Percentiles rank a stretch among this genome's conserved stretches.
These are phyloP conservation scores for Asteroscopus sphinx DNA, from an alignment of 2,888 invertebrate species.

Conservation along the genomic window DNA sequence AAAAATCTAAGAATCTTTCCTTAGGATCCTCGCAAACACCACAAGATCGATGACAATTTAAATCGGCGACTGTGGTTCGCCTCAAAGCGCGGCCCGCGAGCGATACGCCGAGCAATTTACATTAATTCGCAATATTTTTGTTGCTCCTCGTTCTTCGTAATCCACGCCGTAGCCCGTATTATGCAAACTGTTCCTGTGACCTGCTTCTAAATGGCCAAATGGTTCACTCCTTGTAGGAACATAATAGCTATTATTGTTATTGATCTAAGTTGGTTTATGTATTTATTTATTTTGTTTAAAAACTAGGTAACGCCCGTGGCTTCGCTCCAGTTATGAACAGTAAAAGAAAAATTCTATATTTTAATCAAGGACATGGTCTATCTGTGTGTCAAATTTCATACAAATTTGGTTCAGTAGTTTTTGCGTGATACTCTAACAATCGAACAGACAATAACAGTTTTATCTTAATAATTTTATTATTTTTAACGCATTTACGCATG, in stretches of 20 bases:
- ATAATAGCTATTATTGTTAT: slow-evolving; percentile 31
- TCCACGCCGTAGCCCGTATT: slow-evolving; percentile 44
- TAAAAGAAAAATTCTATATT: too few species aligned
- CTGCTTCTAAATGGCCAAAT: slow-evolving; percentile 56
- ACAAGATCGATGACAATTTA: slow-evolving; percentile 53
- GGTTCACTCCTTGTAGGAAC: slow-evolving; percentile 29
- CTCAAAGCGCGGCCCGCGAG: slow-evolving; percentile 37
- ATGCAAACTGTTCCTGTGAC: slow-evolving; percentile 65
- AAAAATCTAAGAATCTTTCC: slow-evolving; percentile 30
- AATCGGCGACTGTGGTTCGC: slow-evolving; percentile 37
- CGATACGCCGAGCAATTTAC: slow-evolving; percentile 60
- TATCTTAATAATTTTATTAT: too few species aligned
- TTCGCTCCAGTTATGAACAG: too few species aligned
- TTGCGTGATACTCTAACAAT: too few species aligned
- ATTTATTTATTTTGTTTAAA: too few species aligned
- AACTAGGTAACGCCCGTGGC: too few species aligned
- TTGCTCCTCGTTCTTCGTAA: slow-evolving; percentile 56
- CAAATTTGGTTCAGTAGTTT: too few species aligned
- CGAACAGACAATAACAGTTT: too few species aligned
- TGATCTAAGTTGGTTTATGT: slow-evolving; percentile 24
- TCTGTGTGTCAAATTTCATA: too few species aligned
- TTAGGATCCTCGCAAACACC: slow-evolving; percentile 40
- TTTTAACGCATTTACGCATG: too few species aligned
- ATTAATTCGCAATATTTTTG: slow-evolving; percentile 67
- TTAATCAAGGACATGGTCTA: too few species aligned